phyloP scores from a whole-genome alignment of 2,888 invertebrate genomes.

The Noctua comes region DNA sequence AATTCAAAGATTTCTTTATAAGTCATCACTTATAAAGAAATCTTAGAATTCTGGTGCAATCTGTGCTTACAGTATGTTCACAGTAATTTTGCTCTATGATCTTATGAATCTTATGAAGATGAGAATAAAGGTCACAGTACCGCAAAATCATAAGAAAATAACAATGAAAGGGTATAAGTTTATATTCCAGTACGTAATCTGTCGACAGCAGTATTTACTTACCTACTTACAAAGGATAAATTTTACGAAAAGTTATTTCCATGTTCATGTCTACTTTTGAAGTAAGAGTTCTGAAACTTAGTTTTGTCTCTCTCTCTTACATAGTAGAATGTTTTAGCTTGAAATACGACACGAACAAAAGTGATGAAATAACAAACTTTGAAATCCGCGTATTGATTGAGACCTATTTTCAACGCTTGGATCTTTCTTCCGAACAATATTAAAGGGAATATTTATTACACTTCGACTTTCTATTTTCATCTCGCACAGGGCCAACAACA shows the following conservation, averaged over 20 bases:
- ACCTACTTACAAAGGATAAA: not conserved
- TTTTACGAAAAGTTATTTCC: not conserved
- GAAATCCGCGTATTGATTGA: conserved; percentile 27
- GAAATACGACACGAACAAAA: conserved; percentile 10
- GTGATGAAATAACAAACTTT: conserved; percentile 15
- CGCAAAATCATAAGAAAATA: not conserved
- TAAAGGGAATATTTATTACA: conserved; percentile 47
- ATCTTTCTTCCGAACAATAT: conserved; percentile 31
- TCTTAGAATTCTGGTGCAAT: not conserved
- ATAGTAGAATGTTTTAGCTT: not conserved
- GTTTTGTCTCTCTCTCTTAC: not conserved
- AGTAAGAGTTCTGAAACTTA: conserved; percentile 12
- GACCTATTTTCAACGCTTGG: conserved; percentile 16
- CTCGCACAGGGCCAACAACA: conserved; percentile 25
- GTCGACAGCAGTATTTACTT: not conserved
- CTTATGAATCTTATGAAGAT: not conserved
- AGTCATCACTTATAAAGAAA: not conserved
- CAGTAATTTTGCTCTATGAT: not conserved
- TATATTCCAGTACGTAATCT: not conserved
- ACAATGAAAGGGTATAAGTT: not conserved
- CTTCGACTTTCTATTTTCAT: conserved; percentile 36
- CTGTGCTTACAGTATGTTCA: not conserved
- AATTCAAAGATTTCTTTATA: too few species aligned
- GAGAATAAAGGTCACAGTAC: not conserved
- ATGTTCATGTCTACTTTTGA: not conserved